phyloP scores from a whole-genome alignment of 2,797 vertebrate species.

The Microchirus variegatus region DNA sequence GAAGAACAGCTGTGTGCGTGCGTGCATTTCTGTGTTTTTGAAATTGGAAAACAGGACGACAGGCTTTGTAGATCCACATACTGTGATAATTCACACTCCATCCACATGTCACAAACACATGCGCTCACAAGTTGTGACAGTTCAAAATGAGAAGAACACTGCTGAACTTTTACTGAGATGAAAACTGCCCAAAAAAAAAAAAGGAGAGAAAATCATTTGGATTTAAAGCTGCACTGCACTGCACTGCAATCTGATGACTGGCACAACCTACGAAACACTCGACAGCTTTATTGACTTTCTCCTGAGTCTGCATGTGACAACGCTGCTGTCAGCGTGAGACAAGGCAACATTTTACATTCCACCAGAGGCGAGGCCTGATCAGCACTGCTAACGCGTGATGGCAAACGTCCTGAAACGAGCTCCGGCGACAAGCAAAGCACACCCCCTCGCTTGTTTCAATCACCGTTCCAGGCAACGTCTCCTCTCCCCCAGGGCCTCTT shows the following conservation, averaged over 20 bases:
- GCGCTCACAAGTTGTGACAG: conserved; percentile 40
- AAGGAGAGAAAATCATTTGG: conserved; percentile 27
- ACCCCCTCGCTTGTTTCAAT: conserved; percentile 53
- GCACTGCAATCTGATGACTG: conserved; percentile 41
- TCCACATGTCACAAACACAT: conserved; percentile 25
- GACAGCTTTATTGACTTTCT: conserved; percentile 61
- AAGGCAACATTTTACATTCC: conserved; percentile 50
- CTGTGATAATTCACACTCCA: conserved; percentile 36
- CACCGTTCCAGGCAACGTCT: conserved; percentile 34
- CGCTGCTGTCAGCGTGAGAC: conserved; percentile 52
- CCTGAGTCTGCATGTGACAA: conserved; percentile 57
- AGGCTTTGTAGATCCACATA: conserved; percentile 41
- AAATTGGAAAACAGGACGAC: conserved; percentile 45
- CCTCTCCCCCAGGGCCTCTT: conserved; percentile 36
- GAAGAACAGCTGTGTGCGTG: not conserved
- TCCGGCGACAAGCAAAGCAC: conserved; percentile 44
- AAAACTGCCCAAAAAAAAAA: conserved; percentile 9
- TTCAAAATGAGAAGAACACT: conserved; percentile 42
- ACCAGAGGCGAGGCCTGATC: conserved; percentile 50
- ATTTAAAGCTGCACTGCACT: conserved; percentile 25
- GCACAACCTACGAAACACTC: conserved; percentile 43
- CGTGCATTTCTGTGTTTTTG: conserved; percentile 5
- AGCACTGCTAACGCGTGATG: conserved; percentile 32
- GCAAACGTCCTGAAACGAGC: conserved; percentile 56
- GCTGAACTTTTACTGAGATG: conserved; percentile 25